phyloP scores from a whole-genome alignment of 1,140 invertebrate genomes.

The Ladona fulva region DNA sequence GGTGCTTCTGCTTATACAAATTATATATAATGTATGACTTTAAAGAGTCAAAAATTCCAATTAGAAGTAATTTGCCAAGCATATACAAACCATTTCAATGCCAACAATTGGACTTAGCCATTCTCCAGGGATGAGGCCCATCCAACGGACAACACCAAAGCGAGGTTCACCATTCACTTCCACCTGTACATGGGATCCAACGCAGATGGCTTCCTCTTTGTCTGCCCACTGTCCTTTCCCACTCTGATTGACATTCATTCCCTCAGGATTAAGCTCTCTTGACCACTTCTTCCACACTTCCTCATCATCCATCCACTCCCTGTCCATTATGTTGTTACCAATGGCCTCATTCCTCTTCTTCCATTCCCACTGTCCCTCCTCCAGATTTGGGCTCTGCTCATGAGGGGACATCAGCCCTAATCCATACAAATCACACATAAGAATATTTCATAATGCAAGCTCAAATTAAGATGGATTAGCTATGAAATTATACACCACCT shows the following conservation, averaged over 20 bases:
- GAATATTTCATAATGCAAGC: too few species aligned
- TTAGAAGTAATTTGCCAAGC: too few species aligned
- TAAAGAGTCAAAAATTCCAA: too few species aligned
- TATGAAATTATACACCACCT: too few species aligned
- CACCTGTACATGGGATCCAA: slow-evolving; percentile 68
- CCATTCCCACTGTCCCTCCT: neutral
- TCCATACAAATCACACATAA: too few species aligned
- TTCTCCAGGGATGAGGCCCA: slow-evolving; percentile 36
- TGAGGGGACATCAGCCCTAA: neutral
- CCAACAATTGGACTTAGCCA: slow-evolving; percentile 51
- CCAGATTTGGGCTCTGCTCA: neutral
- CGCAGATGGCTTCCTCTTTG: slow-evolving; percentile 43
- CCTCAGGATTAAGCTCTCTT: neutral
- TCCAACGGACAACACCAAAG: slow-evolving; percentile 40
- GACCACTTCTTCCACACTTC: neutral
- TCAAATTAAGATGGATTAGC: too few species aligned
- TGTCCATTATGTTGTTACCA: neutral
- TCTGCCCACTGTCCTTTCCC: neutral
- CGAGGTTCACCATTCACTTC: slow-evolving; percentile 40
- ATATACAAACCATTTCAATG: slow-evolving; percentile 50
- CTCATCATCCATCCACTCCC: neutral
- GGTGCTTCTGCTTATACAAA: too few species aligned
- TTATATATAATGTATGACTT: too few species aligned
- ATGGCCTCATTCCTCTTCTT: neutral
- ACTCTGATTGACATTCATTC: neutral